Evolutionary conservation across 2,113 vertebrate species (phyloP), one percentile per base, ranked within the genome.

Genomic region (Cynoglossus semilaevis): DNA sequence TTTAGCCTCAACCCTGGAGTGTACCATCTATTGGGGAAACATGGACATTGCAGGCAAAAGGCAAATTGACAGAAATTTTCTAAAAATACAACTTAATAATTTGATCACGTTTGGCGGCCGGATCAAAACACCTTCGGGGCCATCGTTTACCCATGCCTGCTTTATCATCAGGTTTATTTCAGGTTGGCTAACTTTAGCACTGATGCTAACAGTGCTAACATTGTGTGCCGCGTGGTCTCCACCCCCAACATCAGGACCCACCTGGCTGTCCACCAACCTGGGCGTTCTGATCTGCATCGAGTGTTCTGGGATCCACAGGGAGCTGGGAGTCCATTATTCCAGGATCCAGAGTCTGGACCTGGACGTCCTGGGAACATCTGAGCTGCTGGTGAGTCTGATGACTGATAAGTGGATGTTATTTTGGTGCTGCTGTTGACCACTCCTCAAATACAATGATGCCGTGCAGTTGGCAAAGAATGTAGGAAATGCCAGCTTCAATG

Each of bases 251-350:
- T 19, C 91, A 99, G 97, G 91, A 77, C 96, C 97, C 38, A 94
- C 95, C 0, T 99, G 97, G 97, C 93, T 99, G 40, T 97, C 96
- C 73, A 99, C 96, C 60, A 99, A 99, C 83, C 82, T 99, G 35
- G 97, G 97, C 63, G 92, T 99, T 54, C 83, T 99, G 58, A 99
- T 95, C 76, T 99, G 97, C 58, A 98, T 99, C 41, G 96, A 98
- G 74, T 99, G 97, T 76, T 99, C 96, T 0, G 97, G 97, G 82
- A 99, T 99, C 84, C 97, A 99, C 83, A 88, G 97, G 45, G 97
- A 99, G 76, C 91, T 99, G 72, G 97, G 97, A 0, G 97, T 98
- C 58, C 96, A 99, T 81, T 96, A 95, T 83, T 99, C 97, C 77
- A 91, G 97, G 87, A 99, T 99, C 90, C 97, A 99, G 53, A 98